phyloP scores from a whole-genome alignment of 2,113 vertebrate genomes.

The Edolisoma coerulescens region DNA sequence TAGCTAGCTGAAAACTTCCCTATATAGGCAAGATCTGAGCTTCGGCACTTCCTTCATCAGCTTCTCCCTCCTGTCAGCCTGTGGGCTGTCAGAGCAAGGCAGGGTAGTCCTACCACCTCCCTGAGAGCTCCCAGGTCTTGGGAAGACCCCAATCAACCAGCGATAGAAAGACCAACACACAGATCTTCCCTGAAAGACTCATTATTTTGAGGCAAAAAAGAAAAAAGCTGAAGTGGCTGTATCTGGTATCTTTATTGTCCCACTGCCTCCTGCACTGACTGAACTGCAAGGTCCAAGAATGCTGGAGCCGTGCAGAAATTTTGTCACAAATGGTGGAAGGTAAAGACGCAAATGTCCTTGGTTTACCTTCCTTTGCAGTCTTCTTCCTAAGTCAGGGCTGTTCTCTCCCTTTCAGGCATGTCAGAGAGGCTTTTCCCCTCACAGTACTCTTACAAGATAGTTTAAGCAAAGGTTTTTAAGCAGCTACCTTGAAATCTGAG shows the following conservation, averaged over 20 bases:
- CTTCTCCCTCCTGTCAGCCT: neutral
- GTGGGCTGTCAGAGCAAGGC: neutral
- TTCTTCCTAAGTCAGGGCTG: neutral
- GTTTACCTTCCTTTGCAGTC: neutral
- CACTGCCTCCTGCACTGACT: neutral
- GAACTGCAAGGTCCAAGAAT: accelerated
- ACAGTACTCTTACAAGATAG: neutral
- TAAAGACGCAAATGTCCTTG: neutral
- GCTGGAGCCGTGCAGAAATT: accelerated
- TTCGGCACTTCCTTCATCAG: neutral
- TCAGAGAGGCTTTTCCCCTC: neutral
- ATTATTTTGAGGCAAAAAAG: neutral
- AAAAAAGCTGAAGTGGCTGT: neutral
- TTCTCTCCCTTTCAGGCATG: neutral
- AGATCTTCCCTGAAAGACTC: neutral
- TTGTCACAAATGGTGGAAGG: accelerated
- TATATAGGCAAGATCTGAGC: conserved; percentile 56
- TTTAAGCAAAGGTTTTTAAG: neutral
- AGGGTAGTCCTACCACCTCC: neutral
- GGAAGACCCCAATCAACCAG: neutral
- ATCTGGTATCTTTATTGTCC: neutral
- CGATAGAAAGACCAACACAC: neutral
- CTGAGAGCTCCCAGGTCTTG: neutral
- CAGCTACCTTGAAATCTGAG: neutral
- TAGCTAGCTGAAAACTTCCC: conserved; percentile 39